Percentiles rank a stretch among this genome's conserved stretches.
Evolutionary conservation across 1,140 invertebrate genomes (phyloP).

Genomic region (Solen grandis): DNA sequence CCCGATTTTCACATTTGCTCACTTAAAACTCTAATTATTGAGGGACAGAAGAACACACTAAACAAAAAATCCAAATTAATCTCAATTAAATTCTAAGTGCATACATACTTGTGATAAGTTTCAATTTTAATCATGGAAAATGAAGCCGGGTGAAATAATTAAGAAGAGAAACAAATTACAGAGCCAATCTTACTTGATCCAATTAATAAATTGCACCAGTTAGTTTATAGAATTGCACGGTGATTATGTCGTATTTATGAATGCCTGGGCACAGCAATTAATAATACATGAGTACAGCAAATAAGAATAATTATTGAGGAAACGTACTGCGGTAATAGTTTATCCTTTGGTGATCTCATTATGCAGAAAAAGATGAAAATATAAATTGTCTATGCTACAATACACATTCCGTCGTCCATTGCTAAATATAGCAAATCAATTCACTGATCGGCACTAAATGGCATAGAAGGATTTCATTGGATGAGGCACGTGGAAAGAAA

Average conservation of each 20-base stretch:
- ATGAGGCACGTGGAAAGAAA: constrained; percentile 8
- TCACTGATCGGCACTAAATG: constrained; percentile 49
- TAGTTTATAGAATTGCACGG: neutral
- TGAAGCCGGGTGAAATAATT: too few species aligned
- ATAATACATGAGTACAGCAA: too few species aligned
- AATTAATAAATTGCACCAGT: neutral
- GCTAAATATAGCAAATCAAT: constrained; percentile 62
- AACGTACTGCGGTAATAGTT: constrained; percentile 29
- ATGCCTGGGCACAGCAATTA: too few species aligned
- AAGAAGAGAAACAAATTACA: too few species aligned
- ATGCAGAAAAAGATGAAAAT: constrained; percentile 44
- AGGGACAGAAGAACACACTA: too few species aligned
- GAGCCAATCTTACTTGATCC: too few species aligned
- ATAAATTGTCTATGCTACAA: constrained; percentile 56
- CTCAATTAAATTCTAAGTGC: too few species aligned
- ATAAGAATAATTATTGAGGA: neutral
- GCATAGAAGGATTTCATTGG: constrained; percentile 38
- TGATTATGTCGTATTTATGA: neutral
- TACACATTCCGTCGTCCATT: constrained; percentile 59
- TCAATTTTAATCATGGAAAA: too few species aligned
- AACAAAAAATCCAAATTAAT: too few species aligned
- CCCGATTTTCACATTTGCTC: too few species aligned
- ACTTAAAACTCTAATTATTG: too few species aligned
- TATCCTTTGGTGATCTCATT: constrained; percentile 17
- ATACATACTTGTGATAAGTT: too few species aligned